Evolutionary conservation across 2,113 vertebrate species (phyloP).

Genomic region (Vulpes vulpes): DNA sequence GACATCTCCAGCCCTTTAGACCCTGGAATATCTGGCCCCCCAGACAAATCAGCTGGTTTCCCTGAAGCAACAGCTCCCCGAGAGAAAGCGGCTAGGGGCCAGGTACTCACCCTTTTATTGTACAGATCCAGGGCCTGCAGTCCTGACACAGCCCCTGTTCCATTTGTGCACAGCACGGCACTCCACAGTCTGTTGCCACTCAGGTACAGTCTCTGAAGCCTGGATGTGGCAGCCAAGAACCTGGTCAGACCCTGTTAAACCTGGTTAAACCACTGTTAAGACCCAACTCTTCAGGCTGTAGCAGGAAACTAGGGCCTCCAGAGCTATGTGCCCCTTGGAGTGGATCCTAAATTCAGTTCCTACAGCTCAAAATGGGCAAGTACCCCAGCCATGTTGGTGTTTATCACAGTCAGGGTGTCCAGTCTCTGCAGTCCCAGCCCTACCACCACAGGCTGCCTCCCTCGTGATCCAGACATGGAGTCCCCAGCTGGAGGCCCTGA

Average conservation of each 20-base stretch:
- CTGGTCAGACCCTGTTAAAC: not conserved
- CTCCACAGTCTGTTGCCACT: not conserved
- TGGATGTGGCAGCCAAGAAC: conserved; percentile 21
- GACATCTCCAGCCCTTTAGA: conserved; percentile 35
- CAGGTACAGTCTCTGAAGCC: conserved; percentile 52
- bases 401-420: not conserved
- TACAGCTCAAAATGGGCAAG: conserved; percentile 37
- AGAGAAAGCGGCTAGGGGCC: conserved; percentile 1
- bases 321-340: not conserved
- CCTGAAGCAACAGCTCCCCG: conserved; percentile 23
- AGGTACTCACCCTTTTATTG: not conserved
- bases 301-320: conserved; percentile 28
- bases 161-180: not conserved
- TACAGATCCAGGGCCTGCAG: not conserved
- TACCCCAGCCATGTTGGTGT: rapidly evolving
- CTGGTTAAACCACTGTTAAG: not conserved
- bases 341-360: not conserved
- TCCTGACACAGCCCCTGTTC: not conserved
- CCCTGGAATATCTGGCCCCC: conserved; percentile 3
- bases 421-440: conserved; percentile 25
- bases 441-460: not conserved
- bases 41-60: conserved; percentile 37
- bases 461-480: not conserved
- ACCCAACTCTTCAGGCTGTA: not conserved
- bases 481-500: conserved; percentile 7